Base-by-base conservation (phyloP, 1,140 invertebrate species). In the Pseudomyrmex cubaensis region DNA sequence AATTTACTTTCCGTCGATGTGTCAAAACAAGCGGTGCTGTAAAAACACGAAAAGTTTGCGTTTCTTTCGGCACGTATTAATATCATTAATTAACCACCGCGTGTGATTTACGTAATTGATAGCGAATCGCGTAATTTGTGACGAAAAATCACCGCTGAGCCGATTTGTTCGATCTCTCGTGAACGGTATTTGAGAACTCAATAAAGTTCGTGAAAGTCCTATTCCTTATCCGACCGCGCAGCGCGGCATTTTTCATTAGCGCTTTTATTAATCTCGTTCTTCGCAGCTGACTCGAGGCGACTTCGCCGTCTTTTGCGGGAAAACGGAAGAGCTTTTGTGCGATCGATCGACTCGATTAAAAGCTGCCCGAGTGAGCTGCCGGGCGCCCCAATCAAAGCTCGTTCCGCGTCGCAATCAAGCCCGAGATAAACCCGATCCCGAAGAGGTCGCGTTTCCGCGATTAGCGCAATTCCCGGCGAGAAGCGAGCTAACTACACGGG, bases 291-390 rank as follows among this genome's bases (percentile, higher is more conserved):
- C 54, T n/a, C 54, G 54, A 44, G 57, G 67, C 62, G 15, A n/a
- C n/a, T 17, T 48, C n/a, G 20, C 22, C n/a, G 20, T 78, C 82
- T 83, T 83, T 83, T 20, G 59, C 62, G 3, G 17, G 62, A 66
- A 66, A 59, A 35, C 72, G 82, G 82, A 57, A 86, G 44, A 35
- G 67, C 70, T 82, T 87, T 87, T 84, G 85, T 75, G 69, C 67
- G 22, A 88, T 87, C 70, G 82, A 85, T 88, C 85, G 87, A 72
- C 75, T 85, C 59, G 74, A 87, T 88, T 86, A 86, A 86, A 66
- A 88, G 66, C 64, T 78, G 50, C 69, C 70, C 48, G 50, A 64
- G 59, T 73, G 73, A 13, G 44, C 76, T 80, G 46, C 64, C 86
- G 61, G 35, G 61, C n/a, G 48, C 25, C 74, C 61, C 70, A 77